phyloP scores from a whole-genome alignment of 2,113 vertebrate genomes.

The Abramis brama region DNA sequence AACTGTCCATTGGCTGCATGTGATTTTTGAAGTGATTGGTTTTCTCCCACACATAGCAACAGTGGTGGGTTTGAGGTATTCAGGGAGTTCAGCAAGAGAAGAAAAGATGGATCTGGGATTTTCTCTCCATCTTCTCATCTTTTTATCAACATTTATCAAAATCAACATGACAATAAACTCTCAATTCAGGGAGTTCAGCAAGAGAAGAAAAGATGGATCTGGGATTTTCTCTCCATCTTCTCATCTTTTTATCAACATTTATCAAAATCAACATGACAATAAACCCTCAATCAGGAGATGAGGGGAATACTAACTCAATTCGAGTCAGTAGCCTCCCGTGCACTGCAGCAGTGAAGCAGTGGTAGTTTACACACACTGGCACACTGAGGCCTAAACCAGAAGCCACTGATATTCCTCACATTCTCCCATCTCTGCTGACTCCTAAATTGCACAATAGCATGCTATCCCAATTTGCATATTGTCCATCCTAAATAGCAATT shows the following conservation, averaged over 20 bases:
- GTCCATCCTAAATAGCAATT: slow-evolving; percentile 2
- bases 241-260: background rate
- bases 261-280: slow-evolving; percentile 44
- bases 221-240: background rate
- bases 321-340: slow-evolving; percentile 45
- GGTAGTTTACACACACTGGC: slow-evolving; percentile 20
- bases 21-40: background rate
- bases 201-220: background rate
- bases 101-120: background rate
- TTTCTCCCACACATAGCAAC: background rate
- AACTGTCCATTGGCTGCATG: background rate
- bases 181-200: slow-evolving; percentile 13
- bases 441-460: background rate
- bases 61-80: background rate
- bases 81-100: background rate
- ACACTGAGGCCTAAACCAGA: slow-evolving; percentile 13
- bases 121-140: background rate
- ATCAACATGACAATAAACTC: slow-evolving; percentile 51
- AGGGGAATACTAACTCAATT: slow-evolving; percentile 52
- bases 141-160: background rate
- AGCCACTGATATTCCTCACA: background rate
- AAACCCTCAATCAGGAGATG: slow-evolving; percentile 46
- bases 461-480: background rate
- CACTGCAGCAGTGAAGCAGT: slow-evolving; percentile 1
- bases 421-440: background rate